phyloP scores from a whole-genome alignment of 2,888 invertebrate species.

The Callinectes sapidus region DNA sequence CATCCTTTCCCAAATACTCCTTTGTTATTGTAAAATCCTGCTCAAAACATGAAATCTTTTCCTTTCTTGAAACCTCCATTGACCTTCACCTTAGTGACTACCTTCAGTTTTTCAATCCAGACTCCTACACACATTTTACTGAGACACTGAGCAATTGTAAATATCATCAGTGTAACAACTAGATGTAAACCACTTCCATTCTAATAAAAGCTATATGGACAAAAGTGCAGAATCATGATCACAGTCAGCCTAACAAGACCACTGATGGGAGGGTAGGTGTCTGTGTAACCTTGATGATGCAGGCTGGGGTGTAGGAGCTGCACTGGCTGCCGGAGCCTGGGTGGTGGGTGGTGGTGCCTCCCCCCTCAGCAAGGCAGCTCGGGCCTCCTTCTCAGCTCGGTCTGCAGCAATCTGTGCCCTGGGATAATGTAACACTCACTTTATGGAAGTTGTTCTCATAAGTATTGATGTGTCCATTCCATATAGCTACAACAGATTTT shows the following conservation, averaged over 20 bases:
- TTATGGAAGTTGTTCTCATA: neutral
- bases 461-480: neutral
- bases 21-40: too few species aligned
- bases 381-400: conserved; percentile 64
- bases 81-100: too few species aligned
- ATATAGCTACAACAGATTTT: neutral
- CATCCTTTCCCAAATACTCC: too few species aligned
- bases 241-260: neutral
- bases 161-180: too few species aligned
- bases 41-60: too few species aligned
- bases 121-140: too few species aligned
- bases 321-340: neutral
- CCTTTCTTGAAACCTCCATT: too few species aligned
- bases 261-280: neutral
- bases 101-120: too few species aligned
- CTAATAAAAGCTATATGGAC: too few species aligned
- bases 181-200: too few species aligned
- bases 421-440: neutral
- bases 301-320: neutral
- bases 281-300: conserved; percentile 40
- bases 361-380: conserved; percentile 60
- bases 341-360: conserved; percentile 46
- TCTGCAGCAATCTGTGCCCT: conserved; percentile 72
- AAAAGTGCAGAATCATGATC: too few species aligned
- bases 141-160: too few species aligned